Conservation (phyloP, 2,113 vertebrate genomes). For the Antigone vipio region DNA sequence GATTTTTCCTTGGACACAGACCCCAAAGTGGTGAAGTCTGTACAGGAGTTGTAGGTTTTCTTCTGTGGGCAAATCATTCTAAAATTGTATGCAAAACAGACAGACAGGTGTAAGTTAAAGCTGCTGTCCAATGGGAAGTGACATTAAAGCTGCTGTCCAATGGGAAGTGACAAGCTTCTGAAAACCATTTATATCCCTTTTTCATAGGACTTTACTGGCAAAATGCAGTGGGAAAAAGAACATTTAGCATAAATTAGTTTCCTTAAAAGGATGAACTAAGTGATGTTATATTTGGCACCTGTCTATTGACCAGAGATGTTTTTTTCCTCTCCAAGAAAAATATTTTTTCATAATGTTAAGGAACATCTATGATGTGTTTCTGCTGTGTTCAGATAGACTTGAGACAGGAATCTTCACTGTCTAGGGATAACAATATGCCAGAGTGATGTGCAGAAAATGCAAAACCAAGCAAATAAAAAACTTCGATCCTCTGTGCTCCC, state of each 20-base stretch:
- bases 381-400: background rate
- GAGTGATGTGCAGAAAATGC: background rate
- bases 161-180: background rate
- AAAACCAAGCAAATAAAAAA: background rate
- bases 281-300: background rate
- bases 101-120: background rate
- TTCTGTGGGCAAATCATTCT: background rate
- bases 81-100: background rate
- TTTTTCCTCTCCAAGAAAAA: background rate
- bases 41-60: background rate
- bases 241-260: background rate
- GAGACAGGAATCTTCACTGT: background rate
- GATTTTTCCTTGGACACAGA: background rate
- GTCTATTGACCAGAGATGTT: background rate
- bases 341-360: background rate
- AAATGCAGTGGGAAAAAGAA: background rate
- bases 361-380: background rate
- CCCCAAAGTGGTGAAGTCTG: accelerated
- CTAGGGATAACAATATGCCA: background rate
- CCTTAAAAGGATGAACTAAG: background rate
- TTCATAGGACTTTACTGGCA: background rate
- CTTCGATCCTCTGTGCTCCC: background rate
- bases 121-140: background rate
- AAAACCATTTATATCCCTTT: background rate
- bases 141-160: background rate